Evolutionary conservation across 2,888 invertebrate genomes (phyloP).

Genomic region (Carcina quercana): DNA sequence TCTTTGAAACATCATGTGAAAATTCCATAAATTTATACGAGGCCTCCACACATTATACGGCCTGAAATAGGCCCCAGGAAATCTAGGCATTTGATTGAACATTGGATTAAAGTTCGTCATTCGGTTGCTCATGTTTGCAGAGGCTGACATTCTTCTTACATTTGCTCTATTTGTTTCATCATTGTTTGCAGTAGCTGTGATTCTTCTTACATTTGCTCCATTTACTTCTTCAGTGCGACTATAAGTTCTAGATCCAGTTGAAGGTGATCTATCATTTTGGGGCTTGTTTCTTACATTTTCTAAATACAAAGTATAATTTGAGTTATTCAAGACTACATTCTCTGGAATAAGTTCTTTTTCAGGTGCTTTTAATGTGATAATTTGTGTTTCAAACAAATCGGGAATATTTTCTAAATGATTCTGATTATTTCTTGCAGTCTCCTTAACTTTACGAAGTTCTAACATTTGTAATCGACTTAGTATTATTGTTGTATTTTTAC

Average conservation of each 20-base stretch:
- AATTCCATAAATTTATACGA: constrained; percentile 29
- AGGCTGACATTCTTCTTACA: no score
- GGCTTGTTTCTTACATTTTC: constrained; percentile 27
- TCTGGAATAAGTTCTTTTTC: constrained; percentile 39
- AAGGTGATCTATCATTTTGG: constrained; percentile 19
- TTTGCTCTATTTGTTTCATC: no score
- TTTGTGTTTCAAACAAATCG: constrained; percentile 32
- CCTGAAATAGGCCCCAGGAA: constrained; percentile 21
- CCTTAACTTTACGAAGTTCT: no score
- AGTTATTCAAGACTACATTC: constrained; percentile 41
- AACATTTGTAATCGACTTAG: no score
- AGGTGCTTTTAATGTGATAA: constrained; percentile 39
- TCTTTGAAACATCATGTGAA: constrained; percentile 15
- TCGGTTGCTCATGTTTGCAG: no score
- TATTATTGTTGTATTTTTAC: constrained; percentile 29
- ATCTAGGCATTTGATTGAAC: constrained; percentile 12
- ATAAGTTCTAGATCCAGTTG: constrained; percentile 26
- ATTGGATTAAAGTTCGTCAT: neutral
- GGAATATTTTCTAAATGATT: constrained; percentile 38
- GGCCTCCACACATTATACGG: constrained; percentile 33
- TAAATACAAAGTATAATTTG: constrained; percentile 40
- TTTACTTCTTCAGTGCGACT: constrained; percentile 38
- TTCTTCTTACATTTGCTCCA: constrained; percentile 32
- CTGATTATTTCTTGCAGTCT: constrained; percentile 20
- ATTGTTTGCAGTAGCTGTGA: constrained; percentile 27